phyloP scores from a whole-genome alignment of 2,888 invertebrate genomes.

The Monopis laevigella region DNA sequence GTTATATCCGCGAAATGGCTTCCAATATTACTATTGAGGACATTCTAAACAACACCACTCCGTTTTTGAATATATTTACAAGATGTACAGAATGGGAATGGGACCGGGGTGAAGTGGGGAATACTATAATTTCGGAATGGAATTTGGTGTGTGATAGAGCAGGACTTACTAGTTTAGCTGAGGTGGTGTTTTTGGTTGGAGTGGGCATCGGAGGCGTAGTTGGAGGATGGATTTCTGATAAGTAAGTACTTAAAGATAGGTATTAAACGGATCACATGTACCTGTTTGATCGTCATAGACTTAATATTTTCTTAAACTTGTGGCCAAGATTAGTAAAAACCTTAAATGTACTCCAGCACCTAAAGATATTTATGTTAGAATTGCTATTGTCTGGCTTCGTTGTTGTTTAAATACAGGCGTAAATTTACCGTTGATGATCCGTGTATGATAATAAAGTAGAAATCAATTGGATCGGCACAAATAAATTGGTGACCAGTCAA shows the following conservation, averaged over 20 bases:
- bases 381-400: too few relatives aligned
- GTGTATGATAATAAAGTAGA: too few relatives aligned
- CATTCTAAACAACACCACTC: slow-evolving; percentile 45
- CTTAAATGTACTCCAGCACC: too few relatives aligned
- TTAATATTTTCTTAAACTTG: too few relatives aligned
- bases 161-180: slow-evolving; percentile 74
- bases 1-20: slow-evolving; percentile 59
- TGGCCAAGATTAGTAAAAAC: too few relatives aligned
- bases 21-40: slow-evolving; percentile 39
- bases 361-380: too few relatives aligned
- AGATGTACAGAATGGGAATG: slow-evolving; percentile 72
- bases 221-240: slow-evolving; percentile 83
- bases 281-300: too few relatives aligned
- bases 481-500: too few relatives aligned
- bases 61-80: slow-evolving; percentile 41
- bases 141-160: slow-evolving; percentile 77
- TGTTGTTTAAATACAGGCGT: too few relatives aligned
- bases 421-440: too few relatives aligned
- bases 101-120: slow-evolving; percentile 63
- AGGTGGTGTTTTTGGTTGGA: slow-evolving; percentile 80
- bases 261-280: too few relatives aligned
- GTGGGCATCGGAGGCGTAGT: slow-evolving; percentile 81
- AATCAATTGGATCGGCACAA: too few relatives aligned
- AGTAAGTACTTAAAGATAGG: slow-evolving; percentile 33
- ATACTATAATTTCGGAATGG: slow-evolving; percentile 81